Percentiles rank a stretch among this genome's conserved stretches.
phyloP scores from a whole-genome alignment of 2,113 vertebrate genomes.

The Malurus alboscapulatus region DNA sequence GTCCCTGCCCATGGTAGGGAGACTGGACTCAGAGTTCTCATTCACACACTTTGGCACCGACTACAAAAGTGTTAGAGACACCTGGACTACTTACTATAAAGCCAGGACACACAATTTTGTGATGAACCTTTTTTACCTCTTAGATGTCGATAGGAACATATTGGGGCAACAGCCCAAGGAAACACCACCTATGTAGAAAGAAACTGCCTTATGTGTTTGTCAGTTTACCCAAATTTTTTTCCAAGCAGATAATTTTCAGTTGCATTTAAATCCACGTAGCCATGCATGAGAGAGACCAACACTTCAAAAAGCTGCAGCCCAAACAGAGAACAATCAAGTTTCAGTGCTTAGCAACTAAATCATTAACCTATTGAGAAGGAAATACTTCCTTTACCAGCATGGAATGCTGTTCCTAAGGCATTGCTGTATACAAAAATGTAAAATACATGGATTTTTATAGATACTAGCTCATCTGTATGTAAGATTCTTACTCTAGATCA shows the following conservation, averaged over 20 bases:
- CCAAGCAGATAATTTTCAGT: background rate
- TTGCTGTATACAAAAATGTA: background rate
- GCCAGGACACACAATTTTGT: background rate
- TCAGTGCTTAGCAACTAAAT: constrained; percentile 46
- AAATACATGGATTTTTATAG: background rate
- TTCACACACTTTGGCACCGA: rapidly evolving
- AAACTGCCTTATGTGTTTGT: background rate
- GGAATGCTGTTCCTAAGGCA: constrained; percentile 7
- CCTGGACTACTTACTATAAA: background rate
- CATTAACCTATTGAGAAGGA: constrained; percentile 32
- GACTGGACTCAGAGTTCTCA: background rate
- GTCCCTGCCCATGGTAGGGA: background rate
- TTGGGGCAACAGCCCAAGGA: background rate
- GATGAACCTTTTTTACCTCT: background rate
- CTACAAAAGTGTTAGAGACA: background rate
- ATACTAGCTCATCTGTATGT: background rate
- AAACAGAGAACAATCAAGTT: constrained; percentile 8
- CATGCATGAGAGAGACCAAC: background rate
- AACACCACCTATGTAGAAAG: background rate
- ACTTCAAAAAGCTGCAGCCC: constrained; percentile 1
- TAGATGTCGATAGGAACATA: background rate
- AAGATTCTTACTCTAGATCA: background rate
- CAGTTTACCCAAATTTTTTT: background rate
- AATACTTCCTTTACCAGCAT: background rate
- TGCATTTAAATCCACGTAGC: background rate